A percentile compares a stretch with the other conserved stretches of the same genome.
Conservation (phyloP, 2,797 vertebrate genomes). For the Borostomias antarcticus region DNA sequence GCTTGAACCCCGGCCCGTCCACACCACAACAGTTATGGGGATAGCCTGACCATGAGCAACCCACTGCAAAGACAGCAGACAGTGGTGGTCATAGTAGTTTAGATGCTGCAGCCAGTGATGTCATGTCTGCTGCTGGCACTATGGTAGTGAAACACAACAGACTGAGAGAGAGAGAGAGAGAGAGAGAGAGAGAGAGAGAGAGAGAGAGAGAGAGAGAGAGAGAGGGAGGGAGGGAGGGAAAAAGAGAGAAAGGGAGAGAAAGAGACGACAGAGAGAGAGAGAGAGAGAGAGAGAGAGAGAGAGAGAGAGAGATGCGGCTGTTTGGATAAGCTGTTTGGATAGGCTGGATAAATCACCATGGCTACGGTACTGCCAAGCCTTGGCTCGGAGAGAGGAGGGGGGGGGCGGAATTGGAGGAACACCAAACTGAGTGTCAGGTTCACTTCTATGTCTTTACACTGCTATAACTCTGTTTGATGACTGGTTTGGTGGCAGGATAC, state of each 20-base stretch:
- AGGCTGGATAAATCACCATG: conserved; percentile 39
- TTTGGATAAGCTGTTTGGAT: conserved; percentile 41
- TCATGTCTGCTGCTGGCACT: not conserved
- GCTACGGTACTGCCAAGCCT: conserved; percentile 39
- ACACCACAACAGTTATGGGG: no score
- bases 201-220: not conserved
- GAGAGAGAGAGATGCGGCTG: not conserved
- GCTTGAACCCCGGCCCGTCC: no score
- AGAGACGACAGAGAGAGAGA: conserved; percentile 5
- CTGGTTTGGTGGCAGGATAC: not conserved
- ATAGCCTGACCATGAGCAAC: no score
- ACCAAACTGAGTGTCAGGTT: conserved; percentile 29
- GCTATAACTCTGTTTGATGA: not conserved
- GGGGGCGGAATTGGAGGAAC: no score
- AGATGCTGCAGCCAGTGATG: no score
- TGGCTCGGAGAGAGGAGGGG: conserved; percentile 31
- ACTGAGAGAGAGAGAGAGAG: not conserved
- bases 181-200: no score
- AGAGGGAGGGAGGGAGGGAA: not conserved
- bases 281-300: not conserved
- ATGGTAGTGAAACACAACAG: not conserved
- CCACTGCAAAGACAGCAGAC: no score
- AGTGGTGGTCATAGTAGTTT: no score
- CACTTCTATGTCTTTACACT: not conserved
- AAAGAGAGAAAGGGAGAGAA: not conserved